Base-by-base conservation (phyloP, 2,797 vertebrate species). In the Echiichthys vipera region DNA sequence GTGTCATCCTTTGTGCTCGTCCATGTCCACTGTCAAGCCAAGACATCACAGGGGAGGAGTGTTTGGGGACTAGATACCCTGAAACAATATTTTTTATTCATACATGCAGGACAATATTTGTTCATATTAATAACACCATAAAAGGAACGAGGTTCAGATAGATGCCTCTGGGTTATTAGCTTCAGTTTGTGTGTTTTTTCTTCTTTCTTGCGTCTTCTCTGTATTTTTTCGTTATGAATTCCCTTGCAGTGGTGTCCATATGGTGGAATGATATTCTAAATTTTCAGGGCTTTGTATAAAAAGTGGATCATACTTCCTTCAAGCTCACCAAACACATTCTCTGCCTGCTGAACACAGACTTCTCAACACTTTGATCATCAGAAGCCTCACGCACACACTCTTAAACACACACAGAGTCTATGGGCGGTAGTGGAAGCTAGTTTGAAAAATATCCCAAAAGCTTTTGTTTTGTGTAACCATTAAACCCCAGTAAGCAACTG, bases 321-420 rank as follows among this genome's bases (percentile, higher is more conserved):
- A 40, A 83, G 74, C 84, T 73, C 63, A 75, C 67, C 62, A 65
- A 77, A 87, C 62, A 55, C 65, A 55, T 54, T 62, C 69, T 34
- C 47, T 74, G 82, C 88, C 82, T 90, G 88, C 87, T 81, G 81
- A 88, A 83, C 65, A 62, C 73, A 74, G 74, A 84, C 86, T 89
- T 77, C 70, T 80, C 53, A 40, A 18, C 29, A 62, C 85, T 90
- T 91, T 92, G 88, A 91, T 90, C 80, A 79, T 72, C 27, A 57
- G 29, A 72, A 49, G 18, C 15, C 24, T 29, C 77, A 65, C 12
- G 17, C 58, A 71, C 40, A 53, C 57, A 47, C 45, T 45, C 58
- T 12, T 34, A 20, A 39, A 75, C 56, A 65, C 55, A 64, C 46
- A 58, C 20, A 30, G 17, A 58, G 24, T 71, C 49, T 51, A 49